A percentile compares a stretch with the other conserved stretches of the same genome.
Conservation (phyloP, 2,888 invertebrate species). For the Meghimatium bilineatum region DNA sequence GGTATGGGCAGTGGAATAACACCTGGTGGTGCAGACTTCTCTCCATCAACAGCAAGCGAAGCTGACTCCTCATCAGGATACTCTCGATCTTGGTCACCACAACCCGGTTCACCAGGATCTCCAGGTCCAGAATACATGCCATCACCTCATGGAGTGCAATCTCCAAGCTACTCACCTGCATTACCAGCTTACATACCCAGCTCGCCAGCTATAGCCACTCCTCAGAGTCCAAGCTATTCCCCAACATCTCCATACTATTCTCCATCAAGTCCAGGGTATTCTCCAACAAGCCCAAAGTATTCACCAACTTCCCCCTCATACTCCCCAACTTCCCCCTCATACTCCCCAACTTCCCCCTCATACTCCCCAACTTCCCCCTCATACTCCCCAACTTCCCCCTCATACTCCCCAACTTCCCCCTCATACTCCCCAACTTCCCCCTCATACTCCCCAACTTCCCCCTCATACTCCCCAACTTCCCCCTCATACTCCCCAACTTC, state of each 20-base stretch:
- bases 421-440: conserved; percentile 81
- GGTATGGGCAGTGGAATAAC: conserved; percentile 93
- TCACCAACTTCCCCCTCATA: conserved; percentile 83
- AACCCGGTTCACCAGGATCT: conserved; percentile 74
- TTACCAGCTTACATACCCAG: conserved; percentile 83
- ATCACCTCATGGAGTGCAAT: conserved; percentile 83
- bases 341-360: conserved; percentile 81
- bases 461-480: conserved; percentile 65
- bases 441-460: conserved; percentile 74
- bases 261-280: conserved; percentile 82
- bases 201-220: conserved; percentile 75
- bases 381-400: conserved; percentile 90
- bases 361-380: conserved; percentile 80
- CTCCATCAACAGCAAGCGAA: conserved; percentile 95
- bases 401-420: conserved; percentile 91
- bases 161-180: conserved; percentile 74
- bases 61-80: conserved; percentile 83
- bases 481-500: conserved; percentile 77
- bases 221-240: conserved; percentile 74
- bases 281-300: conserved; percentile 79
- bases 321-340: conserved; percentile 73
- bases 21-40: conserved; percentile 96
- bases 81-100: conserved; percentile 81
- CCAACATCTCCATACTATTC: conserved; percentile 81
- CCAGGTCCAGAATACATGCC: conserved; percentile 79